phyloP scores from a whole-genome alignment of 2,888 invertebrate genomes.

The Plebejus melissa region DNA sequence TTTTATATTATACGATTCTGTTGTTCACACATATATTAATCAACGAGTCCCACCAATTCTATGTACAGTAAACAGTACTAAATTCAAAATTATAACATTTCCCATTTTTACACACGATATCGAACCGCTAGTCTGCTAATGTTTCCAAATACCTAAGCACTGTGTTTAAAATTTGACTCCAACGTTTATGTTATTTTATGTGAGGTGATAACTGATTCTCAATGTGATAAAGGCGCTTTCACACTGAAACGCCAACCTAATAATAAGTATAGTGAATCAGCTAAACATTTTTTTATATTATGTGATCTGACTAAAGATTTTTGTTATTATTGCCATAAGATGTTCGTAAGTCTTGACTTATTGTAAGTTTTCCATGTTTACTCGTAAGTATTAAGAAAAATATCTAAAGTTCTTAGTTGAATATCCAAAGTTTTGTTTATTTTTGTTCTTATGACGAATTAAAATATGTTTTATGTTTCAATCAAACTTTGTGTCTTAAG shows the following conservation, averaged over 20 bases:
- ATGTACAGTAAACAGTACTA: background rate
- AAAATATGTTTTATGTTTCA: background rate
- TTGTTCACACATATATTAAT: background rate
- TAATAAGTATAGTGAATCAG: background rate
- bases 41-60: background rate
- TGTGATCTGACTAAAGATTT: background rate
- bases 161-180: background rate
- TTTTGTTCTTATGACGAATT: background rate
- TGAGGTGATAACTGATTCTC: background rate
- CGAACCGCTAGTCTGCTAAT: background rate
- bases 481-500: background rate
- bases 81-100: background rate
- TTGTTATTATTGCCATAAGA: background rate
- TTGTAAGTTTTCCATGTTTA: background rate
- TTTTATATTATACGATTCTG: background rate
- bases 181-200: background rate
- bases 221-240: background rate
- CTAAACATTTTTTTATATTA: conserved; percentile 4
- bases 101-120: background rate
- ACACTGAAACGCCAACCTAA: background rate
- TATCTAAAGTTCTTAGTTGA: background rate
- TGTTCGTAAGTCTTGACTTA: background rate
- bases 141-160: background rate
- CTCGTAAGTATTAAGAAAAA: background rate
- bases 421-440: background rate